Base-by-base conservation (phyloP, 2,888 invertebrate species). In the Eupelmus urozonus region DNA sequence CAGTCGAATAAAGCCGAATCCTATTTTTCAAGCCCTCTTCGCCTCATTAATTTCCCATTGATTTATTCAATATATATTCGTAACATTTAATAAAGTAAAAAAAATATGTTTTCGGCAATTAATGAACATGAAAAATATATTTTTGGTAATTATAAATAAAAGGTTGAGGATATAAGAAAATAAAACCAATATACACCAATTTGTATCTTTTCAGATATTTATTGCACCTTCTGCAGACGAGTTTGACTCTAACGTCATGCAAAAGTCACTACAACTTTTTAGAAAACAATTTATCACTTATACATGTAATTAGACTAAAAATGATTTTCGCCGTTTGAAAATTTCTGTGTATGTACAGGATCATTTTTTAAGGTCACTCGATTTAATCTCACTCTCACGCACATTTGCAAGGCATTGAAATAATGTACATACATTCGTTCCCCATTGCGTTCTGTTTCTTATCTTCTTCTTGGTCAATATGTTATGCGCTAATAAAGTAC, bases 171-270 rank as follows among this genome's bases (percentile, higher is more conserved):
- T 62, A 59, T n/a, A 23, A 23, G 18, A n/a, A n/a, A 42, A 11
- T 40, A 49, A 63, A 45, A 25, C n/a, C 13, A 62, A 23, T 49
- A 42, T 27, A 45, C 16, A 65, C 18, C 5, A 65, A 16, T 75
- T 13, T 81, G 80, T 79, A 81, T 81, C 71, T 78, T 81, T 81
- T 81, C 74, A 78, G 73, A 72, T 42, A 76, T 78, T 80, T 80
- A 78, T 80, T 80, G 69, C 71, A 76, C 51, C 53, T 73, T 72
- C 27, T 72, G 72, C 74, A 70, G 78, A 78, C 71, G 78, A 76
- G 72, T 78, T 75, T 71, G 71, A 78, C 75, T 80, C 72, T 57
- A 76, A 55, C 70, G 72, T 72, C 78, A 25, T 72, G 78, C 78
- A 76, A 76, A 78, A 78, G 75, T 72, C 25, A 59, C 63, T 80